Percentiles rank a stretch among this genome's conserved stretches.
phyloP scores from a whole-genome alignment of 1,140 invertebrate genomes.

The Drosophila repletoides region DNA sequence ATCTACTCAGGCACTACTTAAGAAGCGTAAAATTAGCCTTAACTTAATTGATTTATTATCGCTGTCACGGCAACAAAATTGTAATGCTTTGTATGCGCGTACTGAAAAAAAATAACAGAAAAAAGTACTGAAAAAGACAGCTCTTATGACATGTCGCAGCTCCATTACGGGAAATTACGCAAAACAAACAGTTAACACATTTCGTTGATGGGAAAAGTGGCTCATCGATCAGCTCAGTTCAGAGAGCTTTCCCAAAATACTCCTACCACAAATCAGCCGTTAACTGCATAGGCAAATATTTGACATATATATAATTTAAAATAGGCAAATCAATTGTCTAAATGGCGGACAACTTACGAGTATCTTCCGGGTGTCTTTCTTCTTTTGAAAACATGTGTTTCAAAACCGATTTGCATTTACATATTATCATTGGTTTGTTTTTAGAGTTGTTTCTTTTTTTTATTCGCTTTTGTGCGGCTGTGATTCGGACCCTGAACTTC shows the following conservation, averaged over 20 bases:
- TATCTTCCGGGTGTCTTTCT: conserved; percentile 64
- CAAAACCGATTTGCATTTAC: conserved; percentile 56
- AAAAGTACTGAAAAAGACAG: conserved; percentile 31
- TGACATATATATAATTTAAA: conserved; percentile 47
- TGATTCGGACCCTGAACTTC: conserved; percentile 64
- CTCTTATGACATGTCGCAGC: conserved; percentile 28
- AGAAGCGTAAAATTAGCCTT: conserved; percentile 53
- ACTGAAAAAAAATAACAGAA: no score
- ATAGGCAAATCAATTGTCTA: conserved; percentile 25
- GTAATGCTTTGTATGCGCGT: conserved; percentile 11
- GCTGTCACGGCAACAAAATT: conserved; percentile 54
- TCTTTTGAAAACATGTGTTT: conserved; percentile 45
- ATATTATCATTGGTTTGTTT: conserved; percentile 46
- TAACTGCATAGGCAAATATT: conserved; percentile 49
- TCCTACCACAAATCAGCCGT: conserved; percentile 3
- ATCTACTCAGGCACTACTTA: conserved; percentile 17
- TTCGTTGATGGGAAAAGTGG: conserved; percentile 34
- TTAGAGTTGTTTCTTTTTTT: conserved; percentile 25
- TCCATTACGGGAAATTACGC: conserved; percentile 26
- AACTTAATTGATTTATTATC: conserved; percentile 72
- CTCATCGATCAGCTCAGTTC: conserved; percentile 20
- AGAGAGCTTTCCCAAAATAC: conserved; percentile 35
- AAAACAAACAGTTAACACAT: conserved; percentile 38
- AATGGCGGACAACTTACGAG: neutral
- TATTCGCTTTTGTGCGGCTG: conserved; percentile 58